phyloP scores from a whole-genome alignment of 2,113 vertebrate species.

The Verasper variegatus region DNA sequence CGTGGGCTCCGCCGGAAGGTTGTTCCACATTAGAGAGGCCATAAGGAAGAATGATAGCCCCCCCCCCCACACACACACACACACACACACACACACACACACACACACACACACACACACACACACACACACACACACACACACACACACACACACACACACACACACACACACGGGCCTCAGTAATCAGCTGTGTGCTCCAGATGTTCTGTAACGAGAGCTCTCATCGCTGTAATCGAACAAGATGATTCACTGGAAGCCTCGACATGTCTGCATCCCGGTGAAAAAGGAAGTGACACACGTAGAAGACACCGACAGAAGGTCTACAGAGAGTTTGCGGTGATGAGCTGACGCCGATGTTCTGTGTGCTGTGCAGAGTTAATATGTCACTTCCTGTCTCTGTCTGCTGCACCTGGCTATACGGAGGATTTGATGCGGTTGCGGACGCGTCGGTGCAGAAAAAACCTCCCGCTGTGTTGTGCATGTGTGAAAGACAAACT shows the following conservation, averaged over 20 bases:
- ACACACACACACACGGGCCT: not conserved
- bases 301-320: too few species aligned
- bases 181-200: conserved; percentile 12
- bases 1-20: not conserved
- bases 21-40: not conserved
- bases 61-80: not conserved
- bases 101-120: not conserved
- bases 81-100: not conserved
- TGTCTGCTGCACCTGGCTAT: too few species aligned
- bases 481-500: too few species aligned
- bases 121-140: not conserved
- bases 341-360: too few species aligned
- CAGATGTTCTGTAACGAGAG: conserved; percentile 42
- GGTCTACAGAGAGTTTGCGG: too few species aligned
- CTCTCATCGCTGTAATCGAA: conserved; percentile 45
- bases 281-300: too few species aligned
- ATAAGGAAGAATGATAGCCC: too few species aligned
- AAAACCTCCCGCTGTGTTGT: too few species aligned
- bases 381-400: too few species aligned
- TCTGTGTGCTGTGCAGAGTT: too few species aligned
- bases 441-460: too few species aligned
- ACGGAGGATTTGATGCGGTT: too few species aligned
- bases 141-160: conserved; percentile 5
- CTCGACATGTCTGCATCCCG: not conserved
- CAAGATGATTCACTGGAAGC: conserved; percentile 22